Evolutionary conservation across 2,797 vertebrate genomes (phyloP), one percentile per base, ranked within the genome.

Genomic region (Furcifer pardalis): DNA sequence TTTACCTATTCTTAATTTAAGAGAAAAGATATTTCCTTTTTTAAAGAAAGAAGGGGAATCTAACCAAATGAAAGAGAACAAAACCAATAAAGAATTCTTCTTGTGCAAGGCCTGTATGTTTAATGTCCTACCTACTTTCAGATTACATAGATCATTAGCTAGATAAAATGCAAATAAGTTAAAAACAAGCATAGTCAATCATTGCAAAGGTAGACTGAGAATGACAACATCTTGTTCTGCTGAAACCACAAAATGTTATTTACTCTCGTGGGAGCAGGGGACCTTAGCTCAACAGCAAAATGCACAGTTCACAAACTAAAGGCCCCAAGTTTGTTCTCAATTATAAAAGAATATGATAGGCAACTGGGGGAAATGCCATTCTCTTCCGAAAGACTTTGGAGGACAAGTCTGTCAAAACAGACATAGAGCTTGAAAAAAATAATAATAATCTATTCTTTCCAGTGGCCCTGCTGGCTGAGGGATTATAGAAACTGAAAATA

Each of bases 11-110:
- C 62, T 59, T 42, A 62, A 40, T 65, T 71, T 77, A n/a, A 56
- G 30, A 49, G 30, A 12, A 32, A 66, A 52, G 25, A 68, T n/a
- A 77, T 23, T 15, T 3, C 42, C 40, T 65, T 75, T 74, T 82
- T n/a, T 32, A 32, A 32, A 32, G 4, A 32, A 74, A 65, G 62
- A 65, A 10, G 46, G 12, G 5, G 7, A 59, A 77, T 23, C 5
- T 69, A 68, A 49, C 63, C 74, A 77, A 83, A 77, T 77, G 19
- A 27, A 83, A 40, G 12, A 68, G 27, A 77, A 77, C 30, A 40
- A 76, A 77, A 52, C 74, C 42, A 77, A 65, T 56, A 44, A 66
- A 68, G 30, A 69, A n/a, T n/a, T 42, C n/a, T 74, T 46, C 52
- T 56, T 23, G 1, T n/a, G 21, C n/a, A 37, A 68, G 37, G 21